Conservation (phyloP, 2,888 invertebrate genomes). For the Taenaris catops region DNA sequence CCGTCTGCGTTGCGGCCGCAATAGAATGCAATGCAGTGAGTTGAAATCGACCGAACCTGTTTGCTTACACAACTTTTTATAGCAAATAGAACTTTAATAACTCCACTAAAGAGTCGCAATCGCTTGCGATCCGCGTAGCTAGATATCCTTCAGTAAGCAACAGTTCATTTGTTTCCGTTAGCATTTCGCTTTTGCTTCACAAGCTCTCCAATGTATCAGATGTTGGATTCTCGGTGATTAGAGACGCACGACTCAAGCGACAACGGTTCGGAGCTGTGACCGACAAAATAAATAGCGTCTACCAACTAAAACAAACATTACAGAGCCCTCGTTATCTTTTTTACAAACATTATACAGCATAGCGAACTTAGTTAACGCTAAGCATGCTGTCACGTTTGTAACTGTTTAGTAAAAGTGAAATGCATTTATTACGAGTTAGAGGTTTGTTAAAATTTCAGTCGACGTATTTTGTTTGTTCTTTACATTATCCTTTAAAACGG, state of each 20-base stretch:
- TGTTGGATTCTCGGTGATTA: conserved; percentile 58
- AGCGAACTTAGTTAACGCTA: conserved; percentile 33
- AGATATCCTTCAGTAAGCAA: conserved; percentile 58
- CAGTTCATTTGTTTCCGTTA: conserved; percentile 74
- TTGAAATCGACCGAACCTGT: conserved; percentile 66
- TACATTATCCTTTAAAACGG: no score
- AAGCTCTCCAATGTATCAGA: conserved; percentile 61
- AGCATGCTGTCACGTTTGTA: conserved; percentile 40
- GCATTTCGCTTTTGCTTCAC: conserved; percentile 51
- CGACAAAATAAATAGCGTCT: conserved; percentile 40
- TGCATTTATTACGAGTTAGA: no score
- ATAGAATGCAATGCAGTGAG: conserved; percentile 62
- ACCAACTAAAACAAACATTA: conserved; percentile 32
- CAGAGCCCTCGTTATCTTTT: conserved; percentile 30
- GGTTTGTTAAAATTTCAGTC: no score
- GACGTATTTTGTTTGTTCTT: no score
- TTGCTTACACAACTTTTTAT: conserved; percentile 42
- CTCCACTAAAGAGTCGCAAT: conserved; percentile 29
- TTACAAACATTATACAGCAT: conserved; percentile 39
- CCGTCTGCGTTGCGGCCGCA: conserved; percentile 58
- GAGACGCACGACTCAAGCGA: conserved; percentile 51
- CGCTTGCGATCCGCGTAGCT: conserved; percentile 29
- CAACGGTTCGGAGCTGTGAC: conserved; percentile 34
- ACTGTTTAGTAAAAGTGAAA: conserved; percentile 34
- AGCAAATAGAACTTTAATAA: conserved; percentile 37